Base-by-base conservation (phyloP, 2,888 invertebrate genomes). In the Eueremaeus valkanovi region DNA sequence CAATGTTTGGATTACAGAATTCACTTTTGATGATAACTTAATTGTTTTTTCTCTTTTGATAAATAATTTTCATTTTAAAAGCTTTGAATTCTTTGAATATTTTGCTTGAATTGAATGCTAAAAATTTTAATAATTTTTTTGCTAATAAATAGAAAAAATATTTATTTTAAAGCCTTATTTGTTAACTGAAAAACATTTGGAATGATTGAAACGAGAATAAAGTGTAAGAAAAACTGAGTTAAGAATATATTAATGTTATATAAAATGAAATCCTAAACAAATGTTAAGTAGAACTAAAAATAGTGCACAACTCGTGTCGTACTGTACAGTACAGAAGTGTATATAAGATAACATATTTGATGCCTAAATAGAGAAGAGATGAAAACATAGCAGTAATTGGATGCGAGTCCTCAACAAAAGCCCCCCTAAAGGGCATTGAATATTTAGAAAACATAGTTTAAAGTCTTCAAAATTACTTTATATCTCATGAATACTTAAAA, bases 341-440 rank as follows among this genome's bases (percentile, higher is more conserved):
- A 55, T 55, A 13, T 27, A 21, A 27, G 8, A 2, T 55, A 27
- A 24, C 55, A 13, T 24, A 21, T 51, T 5, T 27, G 27, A n/a
- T 18, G 63, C 33, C n/a, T 63, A 63, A 63, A 33, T 31, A 11
- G 3, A 31, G 33, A 63, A 63, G 31, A n/a, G 3, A 33, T 33
- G 29, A 33, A 63, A 63, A 63, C 58, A 58, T 27, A 63, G 33
- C 24, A 45, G 8, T 45, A 63, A 63, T 63, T 63, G 18, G 33
- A 33, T 63, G 33, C 31, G n/a, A 33, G n/a, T 18, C 9, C 45
- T 63, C 63, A 33, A 33, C 33, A 63, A 63, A 63, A 33, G 63
- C 18, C n/a, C 1, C 27, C 63, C 63, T 16, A 63, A 63, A 33
- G 63, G 63, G n/a, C 33, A 63, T 33, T 9, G 33, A 63, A 63